A percentile compares a stretch with the other conserved stretches of the same genome.
Conservation (phyloP, 2,797 vertebrate genomes). For the Galagoides demidoff region DNA sequence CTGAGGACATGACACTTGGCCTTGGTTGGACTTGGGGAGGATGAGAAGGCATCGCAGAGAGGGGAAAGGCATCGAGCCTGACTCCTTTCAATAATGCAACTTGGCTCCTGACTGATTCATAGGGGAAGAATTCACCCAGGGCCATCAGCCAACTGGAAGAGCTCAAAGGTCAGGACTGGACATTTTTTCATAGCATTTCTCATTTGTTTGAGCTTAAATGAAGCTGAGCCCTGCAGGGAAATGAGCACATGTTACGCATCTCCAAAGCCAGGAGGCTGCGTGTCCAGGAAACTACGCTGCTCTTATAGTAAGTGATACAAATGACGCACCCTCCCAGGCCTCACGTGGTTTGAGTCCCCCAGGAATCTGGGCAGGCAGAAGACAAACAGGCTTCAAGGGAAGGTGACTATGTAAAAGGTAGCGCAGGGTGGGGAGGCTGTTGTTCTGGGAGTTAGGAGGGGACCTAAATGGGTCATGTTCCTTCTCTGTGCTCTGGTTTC, state of each 20-base stretch:
- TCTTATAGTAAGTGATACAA: slow-evolving; percentile 83
- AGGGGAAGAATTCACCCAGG: slow-evolving; percentile 82
- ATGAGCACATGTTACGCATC: slow-evolving; percentile 85
- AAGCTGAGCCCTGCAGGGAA: slow-evolving; percentile 85
- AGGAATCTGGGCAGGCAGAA: slow-evolving; percentile 48
- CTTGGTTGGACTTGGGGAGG: neutral
- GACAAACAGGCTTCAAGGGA: slow-evolving; percentile 43
- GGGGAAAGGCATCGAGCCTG: neutral
- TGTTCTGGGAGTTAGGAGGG: neutral
- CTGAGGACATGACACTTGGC: neutral
- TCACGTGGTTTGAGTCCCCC: slow-evolving; percentile 55
- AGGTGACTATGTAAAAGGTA: slow-evolving; percentile 40
- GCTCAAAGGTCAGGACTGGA: slow-evolving; percentile 79
- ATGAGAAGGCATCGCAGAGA: neutral
- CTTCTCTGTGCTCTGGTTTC: neutral
- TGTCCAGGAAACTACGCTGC: slow-evolving; percentile 85
- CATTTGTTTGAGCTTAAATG: slow-evolving; percentile 86
- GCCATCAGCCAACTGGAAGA: slow-evolving; percentile 84
- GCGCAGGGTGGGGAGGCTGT: neutral
- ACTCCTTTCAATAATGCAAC: slow-evolving; percentile 69
- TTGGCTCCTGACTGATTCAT: slow-evolving; percentile 81
- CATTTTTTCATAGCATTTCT: slow-evolving; percentile 78
- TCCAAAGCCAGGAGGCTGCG: slow-evolving; percentile 83
- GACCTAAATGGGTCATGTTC: neutral
- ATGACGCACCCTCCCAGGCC: slow-evolving; percentile 78